Evolutionary conservation across 1,140 invertebrate species (phyloP), one percentile per base, ranked within the genome.

Genomic region (Odontomachus brunneus): DNA sequence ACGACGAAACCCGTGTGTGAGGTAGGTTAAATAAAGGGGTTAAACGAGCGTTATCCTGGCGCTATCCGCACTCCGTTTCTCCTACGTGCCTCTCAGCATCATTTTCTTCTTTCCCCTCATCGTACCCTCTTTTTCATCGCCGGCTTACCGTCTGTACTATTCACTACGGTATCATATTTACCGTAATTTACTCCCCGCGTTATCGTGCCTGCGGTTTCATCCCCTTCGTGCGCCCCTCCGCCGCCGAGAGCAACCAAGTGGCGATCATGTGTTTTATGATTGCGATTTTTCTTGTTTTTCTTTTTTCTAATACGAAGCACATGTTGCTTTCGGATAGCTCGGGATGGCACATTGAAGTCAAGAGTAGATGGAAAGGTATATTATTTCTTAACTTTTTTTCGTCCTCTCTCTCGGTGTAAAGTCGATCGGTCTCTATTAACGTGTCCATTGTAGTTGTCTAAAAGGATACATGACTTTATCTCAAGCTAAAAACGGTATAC

Each of bases 111-210:
- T 33, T 5, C 15, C n/a, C n/a, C n/a, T n/a, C n/a, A n/a, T 38
- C 19, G 19, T 22, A 0, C 9, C 0, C 33, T 26, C 51, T 9
- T 44, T 66, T 59, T 9, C 65, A 76, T 76, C 65, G 60, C 60
- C 12, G 60, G 26, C 65, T 73, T 66, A 66, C 60, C 60, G 19
- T 44, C 73, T 26, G 51, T 76, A 76, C 60, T 66, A 26, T 76
- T 76, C 65, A 76, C 44, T 26, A 44, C 48, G 60, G 60, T 76
- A 76, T 76, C 73, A 51, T 76, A 76, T 76, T 76, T 76, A 65
- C 44, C 49, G 26, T 44, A 60, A 76, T 66, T 66, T 76, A 65
- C 33, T 22, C 19, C 2, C 11, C 15, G 26, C 44, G 38, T 75
- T 63, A 65, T 76, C 60, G 44, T 44, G 48, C 48, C 29, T 76